phyloP scores from a whole-genome alignment of 2,113 vertebrate genomes.

The Sterna hirundo region DNA sequence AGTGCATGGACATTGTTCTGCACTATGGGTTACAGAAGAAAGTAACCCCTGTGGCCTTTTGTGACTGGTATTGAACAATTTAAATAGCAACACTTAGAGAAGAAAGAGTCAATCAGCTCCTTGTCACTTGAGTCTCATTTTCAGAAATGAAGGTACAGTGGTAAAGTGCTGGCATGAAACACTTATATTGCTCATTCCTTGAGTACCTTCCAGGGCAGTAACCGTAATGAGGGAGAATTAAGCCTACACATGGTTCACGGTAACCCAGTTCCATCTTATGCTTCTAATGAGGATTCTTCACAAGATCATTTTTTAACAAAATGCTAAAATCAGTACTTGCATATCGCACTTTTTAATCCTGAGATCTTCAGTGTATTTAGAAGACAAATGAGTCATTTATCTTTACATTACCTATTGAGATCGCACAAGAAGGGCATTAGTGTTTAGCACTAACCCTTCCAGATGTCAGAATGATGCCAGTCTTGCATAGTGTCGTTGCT shows the following conservation, averaged over 20 bases:
- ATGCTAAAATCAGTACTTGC: neutral
- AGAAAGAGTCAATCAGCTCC: neutral
- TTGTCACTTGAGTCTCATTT: neutral
- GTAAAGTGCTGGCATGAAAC: neutral
- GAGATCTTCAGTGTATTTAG: neutral
- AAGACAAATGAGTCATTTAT: neutral
- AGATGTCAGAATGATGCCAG: neutral
- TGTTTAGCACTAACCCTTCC: neutral
- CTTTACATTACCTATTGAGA: neutral
- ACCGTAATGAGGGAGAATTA: neutral
- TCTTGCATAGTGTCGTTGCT: neutral
- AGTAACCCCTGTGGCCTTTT: neutral
- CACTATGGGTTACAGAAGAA: neutral
- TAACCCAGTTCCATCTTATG: neutral
- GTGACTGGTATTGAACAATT: neutral
- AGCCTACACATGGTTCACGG: neutral
- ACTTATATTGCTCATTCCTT: accelerated
- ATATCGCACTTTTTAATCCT: neutral
- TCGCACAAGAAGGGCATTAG: neutral
- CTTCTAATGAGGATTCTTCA: neutral
- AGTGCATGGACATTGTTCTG: accelerated
- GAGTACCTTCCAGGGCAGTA: neutral
- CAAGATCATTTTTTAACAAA: neutral
- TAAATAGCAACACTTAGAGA: neutral
- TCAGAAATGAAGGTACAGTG: neutral